Evolutionary conservation across 2,113 vertebrate species (phyloP), one percentile per base, ranked within the genome.

Genomic region (Macquaria australasica): DNA sequence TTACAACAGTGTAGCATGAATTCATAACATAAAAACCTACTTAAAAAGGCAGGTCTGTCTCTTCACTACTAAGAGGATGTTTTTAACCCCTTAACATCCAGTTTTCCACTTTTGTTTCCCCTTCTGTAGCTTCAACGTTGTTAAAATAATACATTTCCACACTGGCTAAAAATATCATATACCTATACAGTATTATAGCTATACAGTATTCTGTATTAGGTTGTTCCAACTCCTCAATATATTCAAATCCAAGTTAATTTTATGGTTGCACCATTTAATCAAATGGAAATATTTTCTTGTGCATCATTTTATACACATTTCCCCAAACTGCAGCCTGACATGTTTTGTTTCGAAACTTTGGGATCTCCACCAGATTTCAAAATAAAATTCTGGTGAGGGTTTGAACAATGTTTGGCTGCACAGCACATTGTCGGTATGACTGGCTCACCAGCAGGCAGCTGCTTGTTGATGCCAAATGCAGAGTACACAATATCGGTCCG

Each of bases 81-180:
- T 81, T 73, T 77, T 81, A 48, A 71, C 62, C 8, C 20, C 8
- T 59, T 2, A 1, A 70, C 71, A 80, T 59, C 25, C 3, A 62
- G 5, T 62, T 77, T 73, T 6, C 5, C 1, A 3, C 51, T 41
- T 55, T 34, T 55, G 8, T 9, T 68, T 71, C 1, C 0, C 3
- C 43, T 21, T 39, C 31, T 53, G 8, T 10, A 37, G 18, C 12
- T 62, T 39, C 14, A 25, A 50, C 14, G 41, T 39, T 25, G 31
- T 70, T 41, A 21, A 71, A 34, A 20, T 59, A 25, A n/a, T 15
- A 59, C 45, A 5, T 16, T 58, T n/a, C 21, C 28, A 34, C 51
- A 10, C 14, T 73, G 51, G 12, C 23, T 23, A n/a, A 23, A 20
- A 58, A 48, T n/a, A 45, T 58, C 3, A 43, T 12, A 53, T 23